These are phyloP conservation scores for Ameiurus melas DNA, from an alignment of 2,113 vertebrate species.

Conservation along the genomic window DNA sequence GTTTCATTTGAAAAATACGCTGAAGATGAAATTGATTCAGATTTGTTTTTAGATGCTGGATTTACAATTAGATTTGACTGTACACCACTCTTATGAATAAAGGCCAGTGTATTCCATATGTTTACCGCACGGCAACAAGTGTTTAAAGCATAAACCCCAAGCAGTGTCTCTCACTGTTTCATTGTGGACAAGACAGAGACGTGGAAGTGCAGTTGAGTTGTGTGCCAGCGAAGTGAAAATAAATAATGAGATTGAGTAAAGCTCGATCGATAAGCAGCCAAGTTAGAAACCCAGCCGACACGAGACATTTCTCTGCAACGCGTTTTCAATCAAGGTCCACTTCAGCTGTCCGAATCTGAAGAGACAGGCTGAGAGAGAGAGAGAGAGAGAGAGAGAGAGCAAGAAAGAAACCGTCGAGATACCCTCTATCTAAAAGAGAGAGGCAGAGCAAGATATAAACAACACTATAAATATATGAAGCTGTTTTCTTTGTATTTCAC, in stretches of 20 bases:
- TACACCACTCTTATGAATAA: background rate
- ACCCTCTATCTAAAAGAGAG: background rate
- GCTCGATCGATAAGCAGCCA: constrained; percentile 50
- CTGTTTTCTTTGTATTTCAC: background rate
- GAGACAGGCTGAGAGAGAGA: background rate
- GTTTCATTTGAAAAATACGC: background rate
- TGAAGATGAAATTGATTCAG: background rate
- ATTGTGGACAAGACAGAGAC: background rate
- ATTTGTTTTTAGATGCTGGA: background rate
- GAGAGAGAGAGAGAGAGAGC: background rate
- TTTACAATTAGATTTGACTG: background rate
- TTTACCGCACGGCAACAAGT: background rate
- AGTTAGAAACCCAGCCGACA: constrained; percentile 58
- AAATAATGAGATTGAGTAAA: constrained; percentile 61
- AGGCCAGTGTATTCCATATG: background rate
- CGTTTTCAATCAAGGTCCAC: constrained; percentile 36
- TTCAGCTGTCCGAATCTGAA: constrained; percentile 39
- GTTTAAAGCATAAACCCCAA: background rate
- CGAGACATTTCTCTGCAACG: constrained; percentile 44
- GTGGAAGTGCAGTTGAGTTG: background rate
- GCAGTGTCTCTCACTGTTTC: background rate
- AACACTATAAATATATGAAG: background rate
- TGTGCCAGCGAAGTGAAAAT: constrained; percentile 47
- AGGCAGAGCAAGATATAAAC: background rate
- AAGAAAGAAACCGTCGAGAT: background rate